phyloP scores from a whole-genome alignment of 92 coral and sea anemone genomes.

The Zoanthus solanderi region DNA sequence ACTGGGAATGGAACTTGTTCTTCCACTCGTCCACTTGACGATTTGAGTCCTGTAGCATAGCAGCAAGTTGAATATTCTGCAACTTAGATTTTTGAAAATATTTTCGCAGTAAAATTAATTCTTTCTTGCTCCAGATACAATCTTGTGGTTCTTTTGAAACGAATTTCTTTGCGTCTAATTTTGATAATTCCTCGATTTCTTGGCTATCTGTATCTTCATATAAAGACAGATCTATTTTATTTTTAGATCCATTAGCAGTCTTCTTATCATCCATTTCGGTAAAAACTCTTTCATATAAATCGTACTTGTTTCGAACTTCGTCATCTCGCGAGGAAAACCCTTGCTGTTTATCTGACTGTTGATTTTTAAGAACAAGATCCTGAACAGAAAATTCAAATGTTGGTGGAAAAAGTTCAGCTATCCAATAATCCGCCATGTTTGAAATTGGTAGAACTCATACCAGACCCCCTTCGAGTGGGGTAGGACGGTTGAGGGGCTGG shows the following conservation, averaged over 20 bases:
- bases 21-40: slow-evolving; percentile 69
- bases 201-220: slow-evolving; percentile 20
- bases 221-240: neutral
- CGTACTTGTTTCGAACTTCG: slow-evolving; percentile 24
- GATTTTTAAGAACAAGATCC: slow-evolving; percentile 48
- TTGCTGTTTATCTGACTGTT: slow-evolving; percentile 24
- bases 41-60: slow-evolving; percentile 73
- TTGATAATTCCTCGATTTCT: neutral
- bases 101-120: slow-evolving; percentile 76
- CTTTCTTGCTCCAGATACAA: slow-evolving; percentile 82
- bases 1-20: slow-evolving; percentile 52
- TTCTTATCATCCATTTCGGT: slow-evolving; percentile 11
- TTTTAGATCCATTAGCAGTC: neutral
- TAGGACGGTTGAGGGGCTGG: no score
- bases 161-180: neutral
- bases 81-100: slow-evolving; percentile 85
- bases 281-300: slow-evolving; percentile 55
- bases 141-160: slow-evolving; percentile 32
- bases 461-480: neutral
- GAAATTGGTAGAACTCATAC: neutral
- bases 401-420: slow-evolving; percentile 88
- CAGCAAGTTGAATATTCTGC: slow-evolving; percentile 83
- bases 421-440: slow-evolving; percentile 93
- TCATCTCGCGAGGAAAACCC: neutral
- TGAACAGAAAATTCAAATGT: slow-evolving; percentile 78